Evolutionary conservation across 2,888 invertebrate genomes (phyloP).

Genomic region (Phortica okadai): DNA sequence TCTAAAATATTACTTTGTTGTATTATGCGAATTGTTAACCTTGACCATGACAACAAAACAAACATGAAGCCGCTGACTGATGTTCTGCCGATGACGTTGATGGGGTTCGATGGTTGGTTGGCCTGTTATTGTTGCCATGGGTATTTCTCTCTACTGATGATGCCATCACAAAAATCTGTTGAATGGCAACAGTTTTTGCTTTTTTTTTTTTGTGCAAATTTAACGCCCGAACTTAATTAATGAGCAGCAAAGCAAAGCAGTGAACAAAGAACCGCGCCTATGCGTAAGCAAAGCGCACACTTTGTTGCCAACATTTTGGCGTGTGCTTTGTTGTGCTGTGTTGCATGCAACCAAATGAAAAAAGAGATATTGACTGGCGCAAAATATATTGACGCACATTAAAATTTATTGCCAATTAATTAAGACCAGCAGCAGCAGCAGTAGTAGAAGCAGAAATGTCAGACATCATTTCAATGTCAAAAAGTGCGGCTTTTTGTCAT

Average conservation of each 20-base stretch:
- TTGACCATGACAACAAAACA: constrained; percentile 17
- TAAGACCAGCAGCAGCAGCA: not conserved
- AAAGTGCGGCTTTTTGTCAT: not conserved
- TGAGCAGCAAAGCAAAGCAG: not conserved
- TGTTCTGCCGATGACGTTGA: not conserved
- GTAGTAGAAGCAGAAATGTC: not conserved
- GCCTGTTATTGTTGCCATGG: not conserved
- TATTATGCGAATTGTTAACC: not conserved
- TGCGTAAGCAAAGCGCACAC: too few relatives aligned
- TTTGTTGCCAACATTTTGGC: not conserved
- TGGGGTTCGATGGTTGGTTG: not conserved
- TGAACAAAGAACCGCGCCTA: not conserved
- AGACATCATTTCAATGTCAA: constrained; percentile 5
- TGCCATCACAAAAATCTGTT: constrained; percentile 20
- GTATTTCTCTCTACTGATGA: not conserved
- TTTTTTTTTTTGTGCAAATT: not conserved
- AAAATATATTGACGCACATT: constrained; percentile 13
- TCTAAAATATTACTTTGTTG: not conserved
- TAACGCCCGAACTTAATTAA: not conserved
- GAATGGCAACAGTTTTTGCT: not conserved
- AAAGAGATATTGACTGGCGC: not conserved
- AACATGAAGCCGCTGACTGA: not conserved
- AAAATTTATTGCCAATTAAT: constrained; percentile 29
- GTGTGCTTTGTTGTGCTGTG: not conserved
- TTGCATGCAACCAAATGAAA: not conserved